Conservation (phyloP, 2,888 invertebrate genomes). For the Drosophila austrosaltans region DNA sequence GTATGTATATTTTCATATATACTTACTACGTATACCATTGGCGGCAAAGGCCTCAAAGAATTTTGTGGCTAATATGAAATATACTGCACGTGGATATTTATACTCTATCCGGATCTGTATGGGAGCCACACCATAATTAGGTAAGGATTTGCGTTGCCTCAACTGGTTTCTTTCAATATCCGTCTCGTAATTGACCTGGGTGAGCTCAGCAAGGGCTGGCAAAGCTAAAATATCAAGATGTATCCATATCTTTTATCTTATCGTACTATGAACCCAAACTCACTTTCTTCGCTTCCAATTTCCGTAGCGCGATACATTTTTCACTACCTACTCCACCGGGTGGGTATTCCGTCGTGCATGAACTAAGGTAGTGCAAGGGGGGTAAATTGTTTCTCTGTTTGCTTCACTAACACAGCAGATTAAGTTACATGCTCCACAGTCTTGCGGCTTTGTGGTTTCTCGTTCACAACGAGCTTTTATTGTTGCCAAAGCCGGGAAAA, state of each 20-base stretch:
- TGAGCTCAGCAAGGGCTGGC: constrained; percentile 69
- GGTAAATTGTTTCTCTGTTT: constrained; percentile 40
- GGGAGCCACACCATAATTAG: constrained; percentile 73
- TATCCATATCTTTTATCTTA: constrained; percentile 47
- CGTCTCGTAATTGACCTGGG: constrained; percentile 42
- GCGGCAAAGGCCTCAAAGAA: constrained; percentile 83
- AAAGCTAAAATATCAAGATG: constrained; percentile 55
- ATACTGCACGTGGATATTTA: constrained; percentile 82
- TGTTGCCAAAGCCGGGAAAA: neutral
- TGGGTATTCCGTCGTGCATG: constrained; percentile 31
- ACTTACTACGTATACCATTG: constrained; percentile 83
- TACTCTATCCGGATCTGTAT: constrained; percentile 64
- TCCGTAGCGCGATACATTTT: constrained; percentile 79
- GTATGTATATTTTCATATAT: neutral
- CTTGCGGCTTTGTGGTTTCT: constrained; percentile 45
- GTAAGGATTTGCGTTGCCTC: constrained; percentile 50
- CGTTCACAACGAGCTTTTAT: constrained; percentile 36
- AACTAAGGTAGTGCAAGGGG: constrained; percentile 28
- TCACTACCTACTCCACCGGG: constrained; percentile 27
- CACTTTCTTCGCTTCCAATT: constrained; percentile 81
- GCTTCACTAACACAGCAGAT: constrained; percentile 30
- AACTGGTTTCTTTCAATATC: constrained; percentile 41
- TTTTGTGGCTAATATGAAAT: constrained; percentile 81
- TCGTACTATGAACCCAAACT: constrained; percentile 66
- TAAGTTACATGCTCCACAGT: constrained; percentile 46